These are phyloP conservation scores for Drosophila asahinai DNA, from an alignment of 1,140 invertebrate genomes.

Conservation along the genomic window DNA sequence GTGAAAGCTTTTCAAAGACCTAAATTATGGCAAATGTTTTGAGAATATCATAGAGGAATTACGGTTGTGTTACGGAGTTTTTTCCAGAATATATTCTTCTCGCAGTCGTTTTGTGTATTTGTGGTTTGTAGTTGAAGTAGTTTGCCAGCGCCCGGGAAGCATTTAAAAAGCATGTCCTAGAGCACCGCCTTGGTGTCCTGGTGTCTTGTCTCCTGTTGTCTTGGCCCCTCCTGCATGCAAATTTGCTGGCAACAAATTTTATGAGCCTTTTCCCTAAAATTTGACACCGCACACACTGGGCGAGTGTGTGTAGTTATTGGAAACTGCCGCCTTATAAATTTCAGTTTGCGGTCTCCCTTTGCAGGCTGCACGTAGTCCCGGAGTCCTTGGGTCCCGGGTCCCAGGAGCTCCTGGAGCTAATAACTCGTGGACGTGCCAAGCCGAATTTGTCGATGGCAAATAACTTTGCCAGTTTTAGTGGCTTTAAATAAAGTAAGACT, in stretches of 20 bases:
- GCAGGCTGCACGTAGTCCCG: conserved; percentile 56
- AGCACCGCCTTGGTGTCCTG: conserved; percentile 37
- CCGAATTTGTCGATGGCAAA: conserved; percentile 69
- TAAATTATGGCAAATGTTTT: background rate
- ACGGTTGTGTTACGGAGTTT: background rate
- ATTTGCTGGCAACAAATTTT: conserved; percentile 77
- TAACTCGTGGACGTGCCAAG: conserved; percentile 76
- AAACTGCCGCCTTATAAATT: conserved; percentile 78
- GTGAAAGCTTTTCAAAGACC: too few relatives aligned
- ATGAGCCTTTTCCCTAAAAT: conserved; percentile 77
- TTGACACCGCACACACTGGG: conserved; percentile 63
- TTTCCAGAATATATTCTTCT: background rate
- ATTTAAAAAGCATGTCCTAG: conserved; percentile 79
- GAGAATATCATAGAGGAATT: background rate
- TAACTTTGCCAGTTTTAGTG: conserved; percentile 69
- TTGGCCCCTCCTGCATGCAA: conserved; percentile 58
- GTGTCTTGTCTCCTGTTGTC: conserved; percentile 20
- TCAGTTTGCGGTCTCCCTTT: conserved; percentile 70
- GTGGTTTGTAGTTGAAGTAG: conserved; percentile 49
- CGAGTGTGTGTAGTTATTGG: conserved; percentile 57
- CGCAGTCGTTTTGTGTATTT: conserved; percentile 20
- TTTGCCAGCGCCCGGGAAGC: conserved; percentile 57
- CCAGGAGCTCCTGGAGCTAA: conserved; percentile 50
- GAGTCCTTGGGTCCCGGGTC: conserved; percentile 3
- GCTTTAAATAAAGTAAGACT: conserved; percentile 68